Evolutionary conservation across 2,888 invertebrate genomes (phyloP).

Genomic region (Athalia rosae): DNA sequence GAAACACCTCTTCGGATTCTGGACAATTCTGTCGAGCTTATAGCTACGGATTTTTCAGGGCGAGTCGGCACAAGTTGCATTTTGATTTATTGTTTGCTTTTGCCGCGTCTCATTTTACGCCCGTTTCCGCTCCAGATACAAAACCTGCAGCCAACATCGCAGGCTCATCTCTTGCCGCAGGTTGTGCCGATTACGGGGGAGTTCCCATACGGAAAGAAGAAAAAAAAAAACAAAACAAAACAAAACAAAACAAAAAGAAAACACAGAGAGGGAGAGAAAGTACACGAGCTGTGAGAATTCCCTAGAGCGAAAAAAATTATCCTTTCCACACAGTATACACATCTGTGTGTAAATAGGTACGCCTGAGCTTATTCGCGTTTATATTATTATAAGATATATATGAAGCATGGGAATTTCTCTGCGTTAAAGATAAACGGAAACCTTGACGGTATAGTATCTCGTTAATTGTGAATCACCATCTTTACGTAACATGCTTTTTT

Average conservation of each 20-base stretch:
- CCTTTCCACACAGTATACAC: too few relatives aligned
- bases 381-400: too few relatives aligned
- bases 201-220: slow-evolving; percentile 11
- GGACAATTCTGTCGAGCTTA: background rate
- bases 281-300: background rate
- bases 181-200: slow-evolving; percentile 57
- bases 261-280: background rate
- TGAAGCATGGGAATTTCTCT: slow-evolving; percentile 11
- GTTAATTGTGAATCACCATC: slow-evolving; percentile 17
- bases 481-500: slow-evolving; percentile 2
- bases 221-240: background rate
- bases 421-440: background rate
- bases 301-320: too few relatives aligned
- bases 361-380: too few relatives aligned
- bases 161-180: slow-evolving; percentile 58
- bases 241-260: background rate
- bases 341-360: too few relatives aligned
- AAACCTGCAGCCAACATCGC: slow-evolving; percentile 56
- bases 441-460: background rate
- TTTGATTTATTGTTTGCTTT: slow-evolving; percentile 23
- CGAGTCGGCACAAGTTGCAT: slow-evolving; percentile 22
- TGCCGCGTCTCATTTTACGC: slow-evolving; percentile 65
- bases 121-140: slow-evolving; percentile 71
- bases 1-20: background rate
- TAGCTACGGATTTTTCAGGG: slow-evolving; percentile 8